Percentiles rank a stretch among this genome's conserved stretches.
Conservation (phyloP, 1,140 invertebrate genomes). For the Rhagoletis pomonella region DNA sequence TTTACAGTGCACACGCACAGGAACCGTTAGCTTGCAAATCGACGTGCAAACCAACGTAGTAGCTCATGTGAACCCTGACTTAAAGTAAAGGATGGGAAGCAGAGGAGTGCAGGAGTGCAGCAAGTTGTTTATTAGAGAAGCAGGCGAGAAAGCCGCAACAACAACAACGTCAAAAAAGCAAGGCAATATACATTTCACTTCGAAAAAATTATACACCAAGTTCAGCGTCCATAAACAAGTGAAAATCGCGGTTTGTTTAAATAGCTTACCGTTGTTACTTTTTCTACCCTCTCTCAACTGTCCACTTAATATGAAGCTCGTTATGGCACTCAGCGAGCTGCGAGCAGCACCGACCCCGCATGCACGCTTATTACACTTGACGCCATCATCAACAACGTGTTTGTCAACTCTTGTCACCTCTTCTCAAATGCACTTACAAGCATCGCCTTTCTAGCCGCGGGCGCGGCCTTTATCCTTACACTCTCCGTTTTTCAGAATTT, state of each 20-base stretch:
- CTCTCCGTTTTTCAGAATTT: not conserved
- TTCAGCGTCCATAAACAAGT: not conserved
- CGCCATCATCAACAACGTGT: slow-evolving; percentile 12
- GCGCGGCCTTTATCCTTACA: not conserved
- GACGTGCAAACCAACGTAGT: not conserved
- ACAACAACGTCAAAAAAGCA: not conserved
- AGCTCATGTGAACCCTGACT: not conserved
- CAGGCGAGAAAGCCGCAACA: not conserved
- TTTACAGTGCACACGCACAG: not conserved
- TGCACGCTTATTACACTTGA: slow-evolving; percentile 25
- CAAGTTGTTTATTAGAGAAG: too few relatives aligned
- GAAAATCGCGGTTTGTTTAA: not conserved
- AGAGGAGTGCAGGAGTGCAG: not conserved
- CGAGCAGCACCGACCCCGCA: not conserved
- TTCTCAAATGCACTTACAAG: not conserved
- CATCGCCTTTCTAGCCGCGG: not conserved
- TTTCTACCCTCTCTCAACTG: not conserved
- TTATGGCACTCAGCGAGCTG: slow-evolving; percentile 21
- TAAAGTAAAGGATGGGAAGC: too few relatives aligned
- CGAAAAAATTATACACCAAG: not conserved
- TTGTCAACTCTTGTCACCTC: slow-evolving; percentile 29
- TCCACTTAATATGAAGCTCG: slow-evolving; percentile 33
- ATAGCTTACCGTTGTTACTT: not conserved
- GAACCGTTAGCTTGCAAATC: not conserved
- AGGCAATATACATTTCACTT: too few relatives aligned